Base-by-base conservation (phyloP, 2,113 vertebrate species). In the Paracanthobrama guichenoti region DNA sequence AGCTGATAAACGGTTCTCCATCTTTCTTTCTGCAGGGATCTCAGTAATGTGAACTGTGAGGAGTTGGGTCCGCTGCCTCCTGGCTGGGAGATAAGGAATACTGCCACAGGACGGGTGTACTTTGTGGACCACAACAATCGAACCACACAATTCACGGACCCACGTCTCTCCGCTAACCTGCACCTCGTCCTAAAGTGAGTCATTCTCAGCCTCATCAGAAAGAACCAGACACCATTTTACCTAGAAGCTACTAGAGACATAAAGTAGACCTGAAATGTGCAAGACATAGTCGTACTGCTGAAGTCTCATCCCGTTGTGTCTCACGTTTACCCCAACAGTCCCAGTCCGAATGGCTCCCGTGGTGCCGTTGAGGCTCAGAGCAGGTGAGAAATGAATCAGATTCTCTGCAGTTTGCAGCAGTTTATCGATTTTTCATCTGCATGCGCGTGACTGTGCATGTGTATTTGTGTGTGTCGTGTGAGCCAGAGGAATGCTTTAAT, bases 51-150 rank as follows among this genome's bases (percentile, higher is more conserved):
- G 90, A 99, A 99, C 94, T 99, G 98, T 92, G 98, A 99, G 92
- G 98, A 99, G 91, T 94, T 99, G 88, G 98, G 98, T 88, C 98
- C 98, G 8, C 93, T 99, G 86, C 98, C 98, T 90, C 97, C 98
- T 83, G 98, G 98, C 91, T 99, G 98, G 98, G 98, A 99, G 93
- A 99, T 99, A 84, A 95, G 98, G 20, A 99, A 99, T 93, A 99
- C 98, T 0, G 98, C 98, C 80, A 99, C 98, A 18, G 98, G 98
- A 88, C 96, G 98, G 82, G 98, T 99, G 90, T 99, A 99, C 94
- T 99, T 99, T 86, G 97, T 99, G 85, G 98, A 99, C 94, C 98
- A 99, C 95, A 99, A 99, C 95, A 99, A 99, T 95, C 95, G 98
- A 82, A 99, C 98, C 83, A 99, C 98, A 39, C 98, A 99, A 89